Conservation (phyloP, 2,113 vertebrate genomes). For the Strix uralensis region DNA sequence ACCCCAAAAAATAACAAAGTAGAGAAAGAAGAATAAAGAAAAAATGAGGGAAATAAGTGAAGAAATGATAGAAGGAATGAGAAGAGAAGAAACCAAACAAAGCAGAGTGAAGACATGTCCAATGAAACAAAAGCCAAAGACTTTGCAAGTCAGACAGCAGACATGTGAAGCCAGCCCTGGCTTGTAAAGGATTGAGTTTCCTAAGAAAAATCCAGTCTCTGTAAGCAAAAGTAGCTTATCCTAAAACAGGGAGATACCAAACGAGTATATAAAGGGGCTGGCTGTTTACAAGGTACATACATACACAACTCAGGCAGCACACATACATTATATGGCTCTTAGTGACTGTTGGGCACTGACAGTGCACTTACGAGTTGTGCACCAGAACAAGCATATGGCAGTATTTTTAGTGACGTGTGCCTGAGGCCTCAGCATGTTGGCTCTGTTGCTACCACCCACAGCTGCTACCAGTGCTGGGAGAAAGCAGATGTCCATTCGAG, state of each 20-base stretch:
- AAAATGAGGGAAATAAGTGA: background rate
- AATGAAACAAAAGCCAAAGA: background rate
- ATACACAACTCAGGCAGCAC: background rate
- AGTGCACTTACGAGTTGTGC: background rate
- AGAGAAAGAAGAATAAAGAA: background rate
- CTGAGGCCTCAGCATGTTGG: background rate
- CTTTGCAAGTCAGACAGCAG: background rate
- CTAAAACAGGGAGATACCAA: background rate
- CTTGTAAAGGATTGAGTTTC: background rate
- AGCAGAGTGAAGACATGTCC: background rate
- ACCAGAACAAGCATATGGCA: background rate
- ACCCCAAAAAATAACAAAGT: background rate
- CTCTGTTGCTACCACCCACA: background rate
- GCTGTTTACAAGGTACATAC: background rate
- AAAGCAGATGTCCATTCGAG: accelerated
- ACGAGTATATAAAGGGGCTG: background rate
- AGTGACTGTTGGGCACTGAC: background rate
- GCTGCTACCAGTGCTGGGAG: background rate
- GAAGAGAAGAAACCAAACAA: background rate
- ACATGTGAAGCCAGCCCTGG: background rate
- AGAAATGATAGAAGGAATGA: background rate
- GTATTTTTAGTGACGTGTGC: background rate
- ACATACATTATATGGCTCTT: background rate
- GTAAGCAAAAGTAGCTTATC: background rate
- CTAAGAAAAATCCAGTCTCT: background rate